Base-by-base conservation (phyloP, 2,797 vertebrate genomes). In the Phrynocephalus forsythii region DNA sequence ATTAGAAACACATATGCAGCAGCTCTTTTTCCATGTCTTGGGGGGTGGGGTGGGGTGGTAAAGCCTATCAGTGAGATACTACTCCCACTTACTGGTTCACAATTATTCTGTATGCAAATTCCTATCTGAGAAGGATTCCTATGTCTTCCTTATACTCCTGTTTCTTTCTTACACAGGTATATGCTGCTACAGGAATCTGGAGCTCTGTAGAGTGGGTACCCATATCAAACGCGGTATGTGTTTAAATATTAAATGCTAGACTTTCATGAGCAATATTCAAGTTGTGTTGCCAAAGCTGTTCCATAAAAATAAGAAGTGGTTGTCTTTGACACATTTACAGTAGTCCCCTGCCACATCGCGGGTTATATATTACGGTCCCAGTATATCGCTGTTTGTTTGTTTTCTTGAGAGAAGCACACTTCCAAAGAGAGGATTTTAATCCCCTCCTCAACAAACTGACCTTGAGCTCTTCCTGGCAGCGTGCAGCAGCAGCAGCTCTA, bases 141-240 rank as follows among this genome's bases (percentile, higher is more conserved):
- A n/a, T 67, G 24, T 63, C 52, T 84, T 85, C 73, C 26, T 84
- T 84, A 63, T 84, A 30, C 71, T 73, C 69, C 52, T 72, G 30
- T 38, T 69, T 84, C 30, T 75, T 73, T 33, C 60, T 73, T 38
- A 83, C 56, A 38, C 50, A 50, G 60, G 63, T 78, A 50, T 77
- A 33, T 78, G 63, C 75, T 69, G 66, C 63, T 63, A 81, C 69
- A 86, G 28, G 33, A 63, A 84, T 75, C 83, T 84, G 82, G 69
- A 81, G 48, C 60, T 84, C 48, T 50, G 18, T 30, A 44, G 68
- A 83, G n/a, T 82, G 66, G 80, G 66, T 56, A 83, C n/a, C 52
- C 52, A 84, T 60, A 63, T 84, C 30, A 75, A 75, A 71, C 26
- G 52, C 69, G 66, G 30, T 56, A 79, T 68, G 48, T 28, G 33